Base-by-base conservation (phyloP, 2,797 vertebrate genomes). In the Ficedula albicollis region DNA sequence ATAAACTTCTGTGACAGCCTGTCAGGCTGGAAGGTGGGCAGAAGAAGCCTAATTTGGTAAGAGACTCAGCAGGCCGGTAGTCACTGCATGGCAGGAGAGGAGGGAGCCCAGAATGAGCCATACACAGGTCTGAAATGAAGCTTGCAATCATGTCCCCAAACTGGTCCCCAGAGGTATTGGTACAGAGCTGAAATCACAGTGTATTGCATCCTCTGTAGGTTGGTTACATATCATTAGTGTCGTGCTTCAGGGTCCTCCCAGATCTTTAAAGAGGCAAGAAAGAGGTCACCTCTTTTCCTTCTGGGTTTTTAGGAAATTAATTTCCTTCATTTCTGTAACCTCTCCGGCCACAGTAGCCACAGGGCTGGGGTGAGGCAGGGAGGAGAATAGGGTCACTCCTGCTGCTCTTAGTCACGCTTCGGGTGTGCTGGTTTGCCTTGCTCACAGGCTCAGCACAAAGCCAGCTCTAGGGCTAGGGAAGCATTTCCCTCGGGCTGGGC, bases 21-120 rank as follows among this genome's bases (percentile, higher is more conserved):
- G 89, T 41, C 74, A 84, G 78, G 90, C 86, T 93, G 86, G 78
- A 84, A 89, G 81, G 90, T 94, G 92, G 94, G 92, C 78, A 95
- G 94, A 94, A 81, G 80, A 0, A 79, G 81, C 77, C 95, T 89
- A 86, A 93, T 96, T 95, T 91, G 90, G 92, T 90, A 90, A 92
- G 86, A 93, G 63, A 89, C 12, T 55, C 63, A 88, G 84, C 46
- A 23, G 15, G 62, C 84, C 96, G 89, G 58, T 95, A 84, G 86
- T 86, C 81, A 66, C 63, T 89, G 66, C 39, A 59, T 16, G 80
- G 86, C 77, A 96, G 80, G 84, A 89, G 43, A 84, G 39, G 77
- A 93, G 52, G 52, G 51, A 92, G 52, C 74, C 78, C 78, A 66
- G 39, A 90, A 58, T 26, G 67, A 92, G 88, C 77, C 43, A 62